Conservation (phyloP, 2,797 vertebrate species). For the Thamnophis elegans region DNA sequence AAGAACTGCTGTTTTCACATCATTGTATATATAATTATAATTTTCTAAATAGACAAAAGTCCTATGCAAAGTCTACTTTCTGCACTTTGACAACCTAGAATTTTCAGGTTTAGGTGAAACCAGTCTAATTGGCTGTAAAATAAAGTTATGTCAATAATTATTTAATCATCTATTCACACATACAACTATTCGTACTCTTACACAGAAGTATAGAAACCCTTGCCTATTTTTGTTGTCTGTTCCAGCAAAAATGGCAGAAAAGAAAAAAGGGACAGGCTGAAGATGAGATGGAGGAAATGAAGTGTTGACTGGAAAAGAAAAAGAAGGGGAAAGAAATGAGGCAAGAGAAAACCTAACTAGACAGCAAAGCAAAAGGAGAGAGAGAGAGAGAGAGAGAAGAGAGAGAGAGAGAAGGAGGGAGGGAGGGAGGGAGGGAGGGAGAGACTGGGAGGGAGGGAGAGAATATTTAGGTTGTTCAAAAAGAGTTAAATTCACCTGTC, state of each 20-base stretch:
- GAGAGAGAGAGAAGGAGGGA: too few relatives aligned
- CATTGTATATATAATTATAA: background rate
- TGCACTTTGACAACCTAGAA: background rate
- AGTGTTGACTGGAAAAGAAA: background rate
- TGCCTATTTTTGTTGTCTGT: background rate
- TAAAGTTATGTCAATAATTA: background rate
- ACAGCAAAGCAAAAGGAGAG: background rate
- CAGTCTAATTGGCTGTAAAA: background rate
- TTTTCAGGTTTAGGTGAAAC: background rate
- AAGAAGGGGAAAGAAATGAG: background rate
- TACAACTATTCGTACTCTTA: background rate
- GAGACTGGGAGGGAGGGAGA: too few relatives aligned
- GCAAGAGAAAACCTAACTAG: background rate
- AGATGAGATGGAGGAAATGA: background rate
- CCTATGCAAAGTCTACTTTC: background rate
- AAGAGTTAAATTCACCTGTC: background rate
- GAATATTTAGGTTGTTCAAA: background rate
- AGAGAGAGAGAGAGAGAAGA: too few relatives aligned
- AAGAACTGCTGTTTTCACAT: background rate
- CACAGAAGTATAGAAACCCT: background rate
- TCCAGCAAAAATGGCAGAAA: background rate
- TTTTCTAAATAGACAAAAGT: background rate
- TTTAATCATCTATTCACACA: background rate
- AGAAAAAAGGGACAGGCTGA: background rate
- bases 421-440: too few relatives aligned